Evolutionary conservation across 2,797 vertebrate species (phyloP), one percentile per base, ranked within the genome.

Genomic region (Kryptolebias ocellatus): DNA sequence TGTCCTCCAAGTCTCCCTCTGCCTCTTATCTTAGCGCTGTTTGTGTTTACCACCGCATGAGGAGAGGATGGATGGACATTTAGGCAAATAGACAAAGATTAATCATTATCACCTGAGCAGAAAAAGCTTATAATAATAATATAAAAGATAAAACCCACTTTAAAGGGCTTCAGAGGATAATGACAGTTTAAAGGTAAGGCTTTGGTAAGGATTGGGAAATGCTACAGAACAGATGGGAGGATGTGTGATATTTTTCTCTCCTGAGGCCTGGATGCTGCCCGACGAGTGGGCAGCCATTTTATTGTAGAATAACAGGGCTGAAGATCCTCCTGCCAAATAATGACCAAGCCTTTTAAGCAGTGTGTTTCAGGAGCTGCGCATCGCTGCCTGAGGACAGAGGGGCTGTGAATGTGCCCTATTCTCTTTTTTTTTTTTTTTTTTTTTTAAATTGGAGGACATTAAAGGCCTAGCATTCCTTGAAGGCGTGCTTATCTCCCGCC

Each of bases 211-310:
- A 58, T 42, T 62, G 2, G 31, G 46, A 67, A 55, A 34, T 39
- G 5, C 5, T 14, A 45, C 14, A 9, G 2, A 1, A 2, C 18
- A 53, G 1, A 29, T 60, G 20, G 47, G 11, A 27, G 16, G 29
- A 29, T n/a, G 24, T 56, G 49, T 55, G 55, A 59, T 72, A 1
- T 64, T 59, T 42, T 44, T 17, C 18, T 58, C 27, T 70, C 74
- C 74, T 63, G 67, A 64, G 83, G 86, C 79, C 79, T 50, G 56
- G 64, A 67, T 75, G 79, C 64, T 80, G 72, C 57, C 63, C 16
- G 17, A 12, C 24, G 54, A 74, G 81, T 75, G 79, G 87, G 87
- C 88, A 88, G 90, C 90, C 92, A 92, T 92, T 87, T 91, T 87
- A 83, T 58, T 67, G 67, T 51, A 75, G 78, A 79, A 79, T 69